Evolutionary conservation across 2,113 vertebrate species (phyloP).

Genomic region (Myotis lucifugus): DNA sequence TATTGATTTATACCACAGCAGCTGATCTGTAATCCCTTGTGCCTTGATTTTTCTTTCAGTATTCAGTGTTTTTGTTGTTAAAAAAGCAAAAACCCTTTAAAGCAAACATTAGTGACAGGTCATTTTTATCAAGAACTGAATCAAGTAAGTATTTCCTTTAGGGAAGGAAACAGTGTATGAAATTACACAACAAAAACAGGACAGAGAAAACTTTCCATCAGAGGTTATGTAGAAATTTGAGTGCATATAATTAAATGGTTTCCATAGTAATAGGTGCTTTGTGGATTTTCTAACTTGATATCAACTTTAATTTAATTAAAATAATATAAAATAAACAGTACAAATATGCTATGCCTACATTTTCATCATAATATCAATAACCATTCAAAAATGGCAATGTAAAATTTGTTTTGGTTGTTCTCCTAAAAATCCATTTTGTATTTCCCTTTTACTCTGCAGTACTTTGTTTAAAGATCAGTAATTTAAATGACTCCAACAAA

Average conservation of each 20-base stretch:
- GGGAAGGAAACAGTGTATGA: slow-evolving; percentile 25
- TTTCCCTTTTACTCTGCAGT: not conserved
- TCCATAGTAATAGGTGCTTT: not conserved
- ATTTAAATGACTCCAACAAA: not conserved
- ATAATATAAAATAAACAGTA: not conserved
- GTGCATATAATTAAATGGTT: not conserved
- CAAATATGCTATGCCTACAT: not conserved
- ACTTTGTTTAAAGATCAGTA: not conserved
- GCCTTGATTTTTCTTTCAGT: slow-evolving; percentile 69
- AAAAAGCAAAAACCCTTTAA: slow-evolving; percentile 51
- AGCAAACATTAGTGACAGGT: slow-evolving; percentile 66
- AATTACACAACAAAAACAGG: slow-evolving; percentile 55
- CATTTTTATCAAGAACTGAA: slow-evolving; percentile 72
- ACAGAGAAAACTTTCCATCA: slow-evolving; percentile 50
- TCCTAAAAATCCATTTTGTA: slow-evolving; percentile 16
- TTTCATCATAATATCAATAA: not conserved
- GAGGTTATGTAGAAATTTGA: slow-evolving; percentile 46
- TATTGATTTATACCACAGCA: slow-evolving; percentile 80
- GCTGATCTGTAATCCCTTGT: slow-evolving; percentile 56
- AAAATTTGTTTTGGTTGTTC: not conserved
- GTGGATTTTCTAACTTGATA: not conserved
- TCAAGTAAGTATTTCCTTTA: slow-evolving; percentile 48
- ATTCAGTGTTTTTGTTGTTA: slow-evolving; percentile 38
- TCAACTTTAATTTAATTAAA: slow-evolving; percentile 1
- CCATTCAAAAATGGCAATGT: not conserved